Percentiles rank a stretch among this genome's conserved stretches.
Conservation (phyloP, 2,797 vertebrate genomes). For the Ibycter americanus region DNA sequence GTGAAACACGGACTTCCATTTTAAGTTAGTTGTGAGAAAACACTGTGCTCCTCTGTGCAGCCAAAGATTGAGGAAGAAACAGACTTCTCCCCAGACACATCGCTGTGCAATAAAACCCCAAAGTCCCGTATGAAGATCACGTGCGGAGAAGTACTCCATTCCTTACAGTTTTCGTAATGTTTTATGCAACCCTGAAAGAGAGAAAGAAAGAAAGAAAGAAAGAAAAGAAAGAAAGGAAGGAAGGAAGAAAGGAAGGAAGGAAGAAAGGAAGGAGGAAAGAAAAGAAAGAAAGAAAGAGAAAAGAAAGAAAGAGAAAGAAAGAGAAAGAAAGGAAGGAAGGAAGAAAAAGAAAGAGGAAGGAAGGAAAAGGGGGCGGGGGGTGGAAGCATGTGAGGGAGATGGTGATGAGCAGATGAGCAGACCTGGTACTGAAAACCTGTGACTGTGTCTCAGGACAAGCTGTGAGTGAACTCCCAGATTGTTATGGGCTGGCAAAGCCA, state of each 20-base stretch:
- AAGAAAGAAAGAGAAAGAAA: fast-evolving
- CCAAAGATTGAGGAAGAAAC: background rate
- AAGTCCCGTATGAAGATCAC: background rate
- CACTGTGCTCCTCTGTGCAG: background rate
- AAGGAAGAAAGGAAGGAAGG: no score
- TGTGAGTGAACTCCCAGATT: background rate
- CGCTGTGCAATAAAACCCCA: fast-evolving
- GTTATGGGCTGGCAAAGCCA: background rate
- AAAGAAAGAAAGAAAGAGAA: background rate
- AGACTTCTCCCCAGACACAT: background rate
- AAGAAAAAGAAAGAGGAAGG: no score
- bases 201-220: no score
- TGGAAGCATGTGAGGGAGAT: background rate
- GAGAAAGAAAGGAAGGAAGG: no score
- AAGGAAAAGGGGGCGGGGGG: no score
- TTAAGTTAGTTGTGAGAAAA: background rate
- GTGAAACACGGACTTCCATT: background rate
- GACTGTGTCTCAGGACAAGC: background rate
- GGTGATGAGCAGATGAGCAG: background rate
- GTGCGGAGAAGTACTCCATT: fast-evolving
- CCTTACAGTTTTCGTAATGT: background rate
- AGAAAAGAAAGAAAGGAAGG: no score
- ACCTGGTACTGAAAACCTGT: background rate
- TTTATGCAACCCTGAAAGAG: background rate
- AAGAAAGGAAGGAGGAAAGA: no score